Percentiles rank a stretch among this genome's conserved stretches.
Evolutionary conservation across 2,888 invertebrate genomes (phyloP).

Genomic region (Leptothorax acervorum): DNA sequence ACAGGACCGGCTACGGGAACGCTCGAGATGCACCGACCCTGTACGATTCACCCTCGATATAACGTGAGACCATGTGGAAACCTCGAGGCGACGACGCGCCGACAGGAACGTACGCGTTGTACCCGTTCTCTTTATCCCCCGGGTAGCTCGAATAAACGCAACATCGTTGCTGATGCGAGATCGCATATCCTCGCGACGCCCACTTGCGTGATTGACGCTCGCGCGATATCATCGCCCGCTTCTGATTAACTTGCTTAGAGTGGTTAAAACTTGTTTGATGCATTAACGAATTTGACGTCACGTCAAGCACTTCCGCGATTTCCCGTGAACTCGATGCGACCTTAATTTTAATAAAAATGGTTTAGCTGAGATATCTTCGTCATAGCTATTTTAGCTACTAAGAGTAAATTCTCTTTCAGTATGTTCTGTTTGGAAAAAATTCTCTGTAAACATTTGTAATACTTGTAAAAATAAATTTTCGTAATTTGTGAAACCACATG

Average conservation of each 20-base stretch:
- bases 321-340: background rate
- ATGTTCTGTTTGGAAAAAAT: background rate
- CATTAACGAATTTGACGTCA: constrained; percentile 8
- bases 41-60: constrained; percentile 60
- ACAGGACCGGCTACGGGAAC: constrained; percentile 73
- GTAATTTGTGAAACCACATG: background rate
- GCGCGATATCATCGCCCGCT: background rate
- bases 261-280: constrained; percentile 1
- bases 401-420: background rate
- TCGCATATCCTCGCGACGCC: background rate
- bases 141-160: constrained; percentile 6
- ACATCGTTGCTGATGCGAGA: constrained; percentile 15
- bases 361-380: background rate
- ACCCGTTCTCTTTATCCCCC: constrained; percentile 3
- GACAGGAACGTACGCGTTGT: constrained; percentile 51
- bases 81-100: constrained; percentile 74
- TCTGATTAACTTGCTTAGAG: background rate
- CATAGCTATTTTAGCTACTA: background rate
- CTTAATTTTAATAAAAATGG: background rate
- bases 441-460: background rate
- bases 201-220: constrained; percentile 1
- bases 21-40: constrained; percentile 61
- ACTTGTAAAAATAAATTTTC: background rate
- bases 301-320: background rate
- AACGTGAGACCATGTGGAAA: constrained; percentile 76